These are phyloP conservation scores for Loriculus beryllinus DNA, from an alignment of 2,797 vertebrate species.

Conservation along the genomic window DNA sequence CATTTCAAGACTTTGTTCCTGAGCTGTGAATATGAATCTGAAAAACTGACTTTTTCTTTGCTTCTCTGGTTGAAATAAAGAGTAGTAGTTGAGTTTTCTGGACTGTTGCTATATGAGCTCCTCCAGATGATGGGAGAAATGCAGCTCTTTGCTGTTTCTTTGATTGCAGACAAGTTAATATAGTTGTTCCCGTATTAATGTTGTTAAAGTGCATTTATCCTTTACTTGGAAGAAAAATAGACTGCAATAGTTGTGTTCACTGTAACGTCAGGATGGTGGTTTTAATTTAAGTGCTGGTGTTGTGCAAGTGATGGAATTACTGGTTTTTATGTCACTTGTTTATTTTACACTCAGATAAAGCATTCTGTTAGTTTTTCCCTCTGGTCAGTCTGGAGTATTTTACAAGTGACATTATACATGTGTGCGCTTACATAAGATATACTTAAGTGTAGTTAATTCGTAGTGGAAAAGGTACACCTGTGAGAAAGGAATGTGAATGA, in stretches of 20 bases:
- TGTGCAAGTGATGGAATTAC: slow-evolving; percentile 12
- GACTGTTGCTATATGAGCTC: not conserved
- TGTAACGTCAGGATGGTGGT: not conserved
- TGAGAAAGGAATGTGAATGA: slow-evolving; percentile 51
- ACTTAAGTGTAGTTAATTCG: slow-evolving; percentile 19
- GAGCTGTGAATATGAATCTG: not conserved
- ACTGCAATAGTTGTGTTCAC: not conserved
- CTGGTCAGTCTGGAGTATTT: slow-evolving; percentile 31
- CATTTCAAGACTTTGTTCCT: not conserved
- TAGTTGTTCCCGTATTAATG: not conserved
- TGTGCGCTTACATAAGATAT: slow-evolving; percentile 6
- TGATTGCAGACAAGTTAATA: not conserved
- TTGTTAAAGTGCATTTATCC: not conserved
- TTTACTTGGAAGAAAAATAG: not conserved
- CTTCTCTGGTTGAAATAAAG: not conserved
- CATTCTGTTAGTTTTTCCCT: slow-evolving; percentile 49
- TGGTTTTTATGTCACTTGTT: slow-evolving; percentile 46
- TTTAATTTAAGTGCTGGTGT: not conserved
- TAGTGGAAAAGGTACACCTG: slow-evolving; percentile 69
- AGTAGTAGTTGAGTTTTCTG: not conserved
- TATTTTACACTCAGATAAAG: slow-evolving; percentile 34
- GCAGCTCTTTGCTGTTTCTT: not conserved
- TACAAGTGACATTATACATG: slow-evolving; percentile 38
- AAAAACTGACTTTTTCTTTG: not conserved
- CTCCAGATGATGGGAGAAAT: not conserved